Evolutionary conservation across 2,888 invertebrate genomes (phyloP), one percentile per base, ranked within the genome.

Genomic region (Yponomeuta plumbellus): DNA sequence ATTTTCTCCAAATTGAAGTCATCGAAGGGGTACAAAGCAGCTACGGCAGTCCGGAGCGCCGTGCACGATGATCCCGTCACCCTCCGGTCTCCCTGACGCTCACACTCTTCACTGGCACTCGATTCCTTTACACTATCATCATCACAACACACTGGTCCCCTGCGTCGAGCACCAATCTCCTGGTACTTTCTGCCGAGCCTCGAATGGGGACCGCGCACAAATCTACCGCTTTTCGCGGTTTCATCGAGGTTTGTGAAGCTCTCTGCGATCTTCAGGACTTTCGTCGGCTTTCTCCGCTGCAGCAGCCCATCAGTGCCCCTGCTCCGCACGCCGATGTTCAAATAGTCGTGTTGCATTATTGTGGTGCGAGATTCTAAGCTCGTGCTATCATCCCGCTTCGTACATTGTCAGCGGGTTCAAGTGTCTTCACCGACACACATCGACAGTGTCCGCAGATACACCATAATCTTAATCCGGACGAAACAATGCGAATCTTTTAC

Each of bases 1-100:
- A 99, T 97, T 89, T 97, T 97, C 88, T 98, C 98, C 83, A 96
- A 94, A 73, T 94, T 93, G 88, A 99, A 98, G 92, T 99, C 98
- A 88, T 98, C 98, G 73, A 98, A 94, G 61, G 98, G 94, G 82
- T 97, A 97, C 66, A 99, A 92, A 61, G 97, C 96, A 64, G 97
- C 96, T 67, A 98, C 97, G 64, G 98, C 98, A 75, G 97, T 96
- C 80, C 96, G 94, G 66, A 98, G 92, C 59, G 98, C 98, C 75
- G 96, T 95, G 85, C 97, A 98, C 4, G 98, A 97, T 56, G 88
- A 89, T 34, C 90, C 90, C 5, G 88, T 89, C 75, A 89, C 90
- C 70, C 87, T 79, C 72, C 83, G 78, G 79, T 89, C 91, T 74
- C 89, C 90, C 67, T 83, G 78, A 78, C 84, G 84, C 76, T 89